Evolutionary conservation across 2,113 vertebrate species (phyloP), one percentile per base, ranked within the genome.

Genomic region (Laticauda laticaudata): DNA sequence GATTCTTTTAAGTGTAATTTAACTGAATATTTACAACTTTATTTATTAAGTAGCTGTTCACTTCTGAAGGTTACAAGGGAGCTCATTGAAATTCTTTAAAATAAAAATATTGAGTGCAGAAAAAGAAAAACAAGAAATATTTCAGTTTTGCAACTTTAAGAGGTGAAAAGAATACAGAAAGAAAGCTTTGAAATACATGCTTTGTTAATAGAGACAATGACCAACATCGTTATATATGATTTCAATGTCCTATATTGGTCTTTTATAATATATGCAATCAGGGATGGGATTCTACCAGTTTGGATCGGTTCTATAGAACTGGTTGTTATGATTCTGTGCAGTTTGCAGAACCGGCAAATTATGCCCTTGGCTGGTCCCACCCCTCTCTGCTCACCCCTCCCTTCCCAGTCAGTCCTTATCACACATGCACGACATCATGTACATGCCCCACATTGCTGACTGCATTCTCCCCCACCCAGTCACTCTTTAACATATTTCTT

Each of bases 1-100:
- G 26, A 88, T 29, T 53, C 48, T 56, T 92, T 95, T 43, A 90
- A 57, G 14, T 26, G 29, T 86, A n/a, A 89, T 93, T 91, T 24
- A n/a, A 15, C 39, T 86, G 39, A 90, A 69, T 94, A 95, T 94
- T 95, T 88, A 94, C 53, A n/a, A 57, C 89, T 93, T 92, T 2
- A 92, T 94, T 94, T 93, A 93, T 24, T 86, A 90, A 87, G n/a
- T 61, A 34, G 48, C 93, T 0, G 93, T 95, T 94, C 87, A 92
- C 75, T 94, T 29, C 85, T 93, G 4, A 85, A 92, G 61, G 12
- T 89, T 94, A 34, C 29, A 56, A 14, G 0, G 2, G 15, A 90
- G 9, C 3, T 87, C 20, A 23, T 90, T 90, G 86, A 89, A 92
- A 90, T 87, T 55, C 81, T 81, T 93, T 94, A 20, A 69, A 29